Evolutionary conservation across 2,888 invertebrate species (phyloP).

Genomic region (Nematopogon swammerdamellus): DNA sequence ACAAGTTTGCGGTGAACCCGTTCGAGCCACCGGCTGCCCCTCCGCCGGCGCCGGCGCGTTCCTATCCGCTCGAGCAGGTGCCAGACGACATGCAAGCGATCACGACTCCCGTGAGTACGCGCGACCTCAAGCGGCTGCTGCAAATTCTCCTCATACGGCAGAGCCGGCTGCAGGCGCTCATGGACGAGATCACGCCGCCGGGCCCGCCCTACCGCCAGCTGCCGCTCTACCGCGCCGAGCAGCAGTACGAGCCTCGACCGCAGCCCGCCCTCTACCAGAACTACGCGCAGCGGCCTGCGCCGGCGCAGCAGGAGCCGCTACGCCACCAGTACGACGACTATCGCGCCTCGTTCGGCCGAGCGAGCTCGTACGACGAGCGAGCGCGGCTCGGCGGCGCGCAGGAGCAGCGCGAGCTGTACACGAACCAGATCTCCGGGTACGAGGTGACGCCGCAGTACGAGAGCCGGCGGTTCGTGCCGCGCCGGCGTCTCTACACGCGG

Average conservation of each 20-base stretch:
- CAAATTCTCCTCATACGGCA: constrained; percentile 65
- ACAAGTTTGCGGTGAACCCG: constrained; percentile 30
- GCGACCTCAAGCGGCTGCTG: constrained; percentile 65
- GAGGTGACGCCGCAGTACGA: constrained; percentile 38
- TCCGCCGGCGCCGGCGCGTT: constrained; percentile 23
- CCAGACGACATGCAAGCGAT: constrained; percentile 57
- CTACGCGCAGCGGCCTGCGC: not conserved
- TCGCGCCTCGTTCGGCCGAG: constrained; percentile 12
- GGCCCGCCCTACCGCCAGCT: constrained; percentile 24
- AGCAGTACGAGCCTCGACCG: constrained; percentile 14
- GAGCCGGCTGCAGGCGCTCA: constrained; percentile 54
- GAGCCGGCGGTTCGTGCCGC: constrained; percentile 41
- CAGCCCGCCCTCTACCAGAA: not conserved
- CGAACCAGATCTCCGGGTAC: constrained; percentile 31
- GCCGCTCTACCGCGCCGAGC: constrained; percentile 24
- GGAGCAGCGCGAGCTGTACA: constrained; percentile 32
- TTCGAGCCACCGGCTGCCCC: constrained; percentile 25
- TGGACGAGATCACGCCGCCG: constrained; percentile 42
- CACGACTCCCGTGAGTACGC: constrained; percentile 66
- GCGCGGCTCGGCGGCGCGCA: constrained; percentile 5
- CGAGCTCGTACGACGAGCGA: constrained; percentile 1
- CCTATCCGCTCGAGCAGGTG: constrained; percentile 44
- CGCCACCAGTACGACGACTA: not conserved
- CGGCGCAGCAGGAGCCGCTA: not conserved
- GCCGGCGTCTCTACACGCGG: constrained; percentile 32